phyloP scores from a whole-genome alignment of 2,113 vertebrate species.

The Tor tambroides region DNA sequence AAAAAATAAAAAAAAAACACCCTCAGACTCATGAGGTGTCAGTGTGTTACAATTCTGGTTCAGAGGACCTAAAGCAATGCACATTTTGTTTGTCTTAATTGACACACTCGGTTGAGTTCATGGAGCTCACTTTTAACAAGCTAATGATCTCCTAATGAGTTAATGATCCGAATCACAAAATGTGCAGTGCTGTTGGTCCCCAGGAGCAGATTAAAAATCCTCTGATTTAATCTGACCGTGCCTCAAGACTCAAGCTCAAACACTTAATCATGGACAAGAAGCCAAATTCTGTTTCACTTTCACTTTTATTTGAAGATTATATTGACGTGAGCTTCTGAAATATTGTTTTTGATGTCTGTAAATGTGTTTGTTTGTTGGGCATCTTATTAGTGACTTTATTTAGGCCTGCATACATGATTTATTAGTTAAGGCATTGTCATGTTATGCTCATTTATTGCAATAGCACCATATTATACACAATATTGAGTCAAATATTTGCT shows the following conservation, averaged over 20 bases:
- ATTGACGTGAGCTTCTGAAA: background rate
- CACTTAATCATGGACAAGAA: background rate
- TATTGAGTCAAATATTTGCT: background rate
- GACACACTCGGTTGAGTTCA: too few relatives aligned
- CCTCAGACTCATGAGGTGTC: too few relatives aligned
- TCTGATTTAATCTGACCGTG: too few relatives aligned
- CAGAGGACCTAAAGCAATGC: too few relatives aligned
- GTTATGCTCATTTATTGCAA: background rate
- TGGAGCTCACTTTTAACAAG: too few relatives aligned
- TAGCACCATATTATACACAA: conserved; percentile 18
- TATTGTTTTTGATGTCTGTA: background rate
- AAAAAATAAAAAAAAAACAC: too few relatives aligned
- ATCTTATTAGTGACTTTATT: background rate
- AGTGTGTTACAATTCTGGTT: too few relatives aligned
- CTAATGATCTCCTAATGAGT: too few relatives aligned
- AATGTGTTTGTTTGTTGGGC: background rate
- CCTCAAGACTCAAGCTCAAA: background rate
- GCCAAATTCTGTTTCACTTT: background rate
- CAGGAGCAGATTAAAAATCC: too few relatives aligned
- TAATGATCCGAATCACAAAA: too few relatives aligned
- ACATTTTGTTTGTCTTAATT: too few relatives aligned
- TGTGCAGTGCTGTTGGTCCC: too few relatives aligned
- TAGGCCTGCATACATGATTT: background rate
- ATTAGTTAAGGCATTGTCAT: background rate
- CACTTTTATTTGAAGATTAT: conserved; percentile 2